phyloP scores from a whole-genome alignment of 1,140 invertebrate genomes.

The Drosophila ohnishii region DNA sequence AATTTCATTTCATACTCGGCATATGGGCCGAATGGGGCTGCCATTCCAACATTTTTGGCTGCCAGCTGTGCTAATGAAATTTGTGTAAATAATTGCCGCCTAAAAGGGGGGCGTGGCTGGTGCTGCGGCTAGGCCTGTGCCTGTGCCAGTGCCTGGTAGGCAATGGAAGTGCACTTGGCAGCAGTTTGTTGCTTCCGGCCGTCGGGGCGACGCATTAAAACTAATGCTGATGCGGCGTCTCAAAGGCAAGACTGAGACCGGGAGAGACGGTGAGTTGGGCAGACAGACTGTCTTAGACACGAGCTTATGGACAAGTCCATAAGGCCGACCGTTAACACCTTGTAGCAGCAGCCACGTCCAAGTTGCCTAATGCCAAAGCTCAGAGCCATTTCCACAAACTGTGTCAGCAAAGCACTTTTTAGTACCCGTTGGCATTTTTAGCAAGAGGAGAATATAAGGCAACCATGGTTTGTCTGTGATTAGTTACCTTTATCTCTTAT shows the following conservation, averaged over 20 bases:
- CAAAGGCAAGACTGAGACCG: constrained; percentile 10
- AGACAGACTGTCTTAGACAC: constrained; percentile 71
- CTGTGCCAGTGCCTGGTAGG: not conserved
- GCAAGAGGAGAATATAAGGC: not conserved
- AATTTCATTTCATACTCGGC: constrained; percentile 55
- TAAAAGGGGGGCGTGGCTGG: constrained; percentile 47
- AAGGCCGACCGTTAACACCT: constrained; percentile 78
- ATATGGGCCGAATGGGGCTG: constrained; percentile 47
- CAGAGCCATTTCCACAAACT: constrained; percentile 79
- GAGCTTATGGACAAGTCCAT: constrained; percentile 78
- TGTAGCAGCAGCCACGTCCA: constrained; percentile 77
- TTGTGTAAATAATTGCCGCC: constrained; percentile 75
- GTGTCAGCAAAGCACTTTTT: constrained; percentile 77
- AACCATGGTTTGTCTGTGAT: not conserved
- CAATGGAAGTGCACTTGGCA: constrained; percentile 31
- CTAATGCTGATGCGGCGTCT: constrained; percentile 74
- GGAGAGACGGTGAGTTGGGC: not conserved
- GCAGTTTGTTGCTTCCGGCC: constrained; percentile 67
- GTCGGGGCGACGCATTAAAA: constrained; percentile 68
- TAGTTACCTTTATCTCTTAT: not conserved
- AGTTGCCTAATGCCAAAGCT: constrained; percentile 78
- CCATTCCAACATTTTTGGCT: constrained; percentile 42
- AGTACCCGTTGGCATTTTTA: constrained; percentile 29
- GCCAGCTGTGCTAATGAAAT: constrained; percentile 75
- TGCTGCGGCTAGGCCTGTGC: not conserved